Conservation (phyloP, 2,888 invertebrate genomes). For the Ectemnius continuus region DNA sequence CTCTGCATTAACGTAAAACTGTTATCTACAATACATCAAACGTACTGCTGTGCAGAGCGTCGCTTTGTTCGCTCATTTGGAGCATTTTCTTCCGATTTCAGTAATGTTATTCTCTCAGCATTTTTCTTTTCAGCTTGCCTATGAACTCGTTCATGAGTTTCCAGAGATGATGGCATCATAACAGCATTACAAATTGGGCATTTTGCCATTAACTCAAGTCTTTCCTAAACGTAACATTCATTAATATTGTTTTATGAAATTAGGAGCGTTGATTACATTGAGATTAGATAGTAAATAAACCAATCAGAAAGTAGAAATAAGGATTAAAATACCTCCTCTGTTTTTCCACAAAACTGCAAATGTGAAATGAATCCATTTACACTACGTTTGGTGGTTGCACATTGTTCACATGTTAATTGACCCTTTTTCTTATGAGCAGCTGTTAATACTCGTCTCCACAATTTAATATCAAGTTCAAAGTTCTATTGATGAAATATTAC, state of each 20-base stretch:
- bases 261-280: background rate
- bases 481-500: constrained; percentile 78
- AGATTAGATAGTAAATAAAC: background rate
- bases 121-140: constrained; percentile 68
- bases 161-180: constrained; percentile 81
- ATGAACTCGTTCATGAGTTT: constrained; percentile 80
- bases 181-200: constrained; percentile 81
- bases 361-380: constrained; percentile 83
- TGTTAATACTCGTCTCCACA: constrained; percentile 78
- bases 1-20: constrained; percentile 12
- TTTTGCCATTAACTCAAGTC: constrained; percentile 76
- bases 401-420: constrained; percentile 80
- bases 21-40: constrained; percentile 31
- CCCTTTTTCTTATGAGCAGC: constrained; percentile 77
- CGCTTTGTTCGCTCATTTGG: constrained; percentile 63
- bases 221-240: constrained; percentile 61
- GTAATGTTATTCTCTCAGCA: constrained; percentile 30
- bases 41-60: constrained; percentile 78
- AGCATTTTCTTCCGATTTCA: constrained; percentile 16
- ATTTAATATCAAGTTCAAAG: constrained; percentile 77
- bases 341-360: constrained; percentile 81
- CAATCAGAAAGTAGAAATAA: constrained; percentile 9
- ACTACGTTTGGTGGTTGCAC: constrained; percentile 77
- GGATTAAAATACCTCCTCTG: constrained; percentile 75
- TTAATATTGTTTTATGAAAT: background rate